Conservation (phyloP, 2,888 invertebrate species). For the Tetranychus piercei region DNA sequence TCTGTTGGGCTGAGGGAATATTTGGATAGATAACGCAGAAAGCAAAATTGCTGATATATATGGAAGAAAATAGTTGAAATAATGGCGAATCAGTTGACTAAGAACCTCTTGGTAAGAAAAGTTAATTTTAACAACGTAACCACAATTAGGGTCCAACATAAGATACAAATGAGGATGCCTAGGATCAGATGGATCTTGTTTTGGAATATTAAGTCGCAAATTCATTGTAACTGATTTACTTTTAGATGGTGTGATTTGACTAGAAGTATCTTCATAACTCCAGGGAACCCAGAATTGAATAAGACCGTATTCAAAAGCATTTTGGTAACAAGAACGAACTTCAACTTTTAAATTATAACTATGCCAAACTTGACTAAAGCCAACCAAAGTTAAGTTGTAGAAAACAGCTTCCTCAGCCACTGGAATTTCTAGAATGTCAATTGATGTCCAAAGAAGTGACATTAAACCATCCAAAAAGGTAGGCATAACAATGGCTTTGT, state of each 20-base stretch:
- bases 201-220: constrained; percentile 17
- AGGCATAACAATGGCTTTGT: constrained; percentile 19
- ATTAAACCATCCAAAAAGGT: constrained; percentile 16
- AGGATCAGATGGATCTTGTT: constrained; percentile 9
- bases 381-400: constrained; percentile 22
- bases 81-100: constrained; percentile 20
- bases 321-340: constrained; percentile 17
- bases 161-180: constrained; percentile 21
- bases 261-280: constrained; percentile 13
- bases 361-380: constrained; percentile 21
- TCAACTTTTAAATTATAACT: constrained; percentile 16
- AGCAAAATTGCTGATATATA: constrained; percentile 15
- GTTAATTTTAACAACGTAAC: constrained; percentile 18
- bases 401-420: constrained; percentile 23
- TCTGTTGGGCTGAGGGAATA: neutral
- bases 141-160: constrained; percentile 26
- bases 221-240: constrained; percentile 11
- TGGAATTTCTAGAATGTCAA: constrained; percentile 23
- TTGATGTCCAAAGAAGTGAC: constrained; percentile 12
- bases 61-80: constrained; percentile 16
- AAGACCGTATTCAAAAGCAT: constrained; percentile 13
- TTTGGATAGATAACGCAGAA: constrained; percentile 17
- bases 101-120: constrained; percentile 16
- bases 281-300: constrained; percentile 17
- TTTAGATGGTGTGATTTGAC: constrained; percentile 8